Percentiles rank a stretch among this genome's conserved stretches.
phyloP scores from a whole-genome alignment of 2,797 vertebrate species.

The Brotula barbata region DNA sequence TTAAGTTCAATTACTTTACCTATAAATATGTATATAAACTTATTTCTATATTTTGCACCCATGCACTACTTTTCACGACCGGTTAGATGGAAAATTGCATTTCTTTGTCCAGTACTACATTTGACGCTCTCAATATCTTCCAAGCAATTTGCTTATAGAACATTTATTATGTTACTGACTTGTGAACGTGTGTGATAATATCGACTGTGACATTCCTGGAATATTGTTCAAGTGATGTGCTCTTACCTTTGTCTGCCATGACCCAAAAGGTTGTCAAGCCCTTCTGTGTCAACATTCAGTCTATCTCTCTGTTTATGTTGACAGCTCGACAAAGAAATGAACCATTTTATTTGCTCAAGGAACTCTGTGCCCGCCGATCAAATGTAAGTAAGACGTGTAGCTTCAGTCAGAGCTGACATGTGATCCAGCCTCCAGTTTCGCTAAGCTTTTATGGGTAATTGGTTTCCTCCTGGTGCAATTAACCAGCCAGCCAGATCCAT shows the following conservation, averaged over 20 bases:
- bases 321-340: constrained; percentile 11
- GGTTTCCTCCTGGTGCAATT: constrained; percentile 66
- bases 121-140: no score
- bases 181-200: no score
- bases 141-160: no score
- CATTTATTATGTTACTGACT: no score
- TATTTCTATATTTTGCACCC: no score
- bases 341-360: constrained; percentile 23
- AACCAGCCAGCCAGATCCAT: constrained; percentile 52
- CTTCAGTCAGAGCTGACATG: constrained; percentile 44
- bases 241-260: constrained; percentile 40
- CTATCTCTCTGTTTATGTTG: background rate
- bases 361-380: constrained; percentile 35
- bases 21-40: no score
- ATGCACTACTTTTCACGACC: no score
- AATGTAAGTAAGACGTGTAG: constrained; percentile 68
- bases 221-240: no score
- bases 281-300: background rate
- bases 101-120: no score
- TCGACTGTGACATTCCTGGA: no score
- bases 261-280: constrained; percentile 24
- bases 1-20: no score
- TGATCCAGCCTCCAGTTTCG: constrained; percentile 46
- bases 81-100: no score
- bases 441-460: constrained; percentile 43